phyloP scores from a whole-genome alignment of 1,140 invertebrate genomes.

The Planococcus citri region DNA sequence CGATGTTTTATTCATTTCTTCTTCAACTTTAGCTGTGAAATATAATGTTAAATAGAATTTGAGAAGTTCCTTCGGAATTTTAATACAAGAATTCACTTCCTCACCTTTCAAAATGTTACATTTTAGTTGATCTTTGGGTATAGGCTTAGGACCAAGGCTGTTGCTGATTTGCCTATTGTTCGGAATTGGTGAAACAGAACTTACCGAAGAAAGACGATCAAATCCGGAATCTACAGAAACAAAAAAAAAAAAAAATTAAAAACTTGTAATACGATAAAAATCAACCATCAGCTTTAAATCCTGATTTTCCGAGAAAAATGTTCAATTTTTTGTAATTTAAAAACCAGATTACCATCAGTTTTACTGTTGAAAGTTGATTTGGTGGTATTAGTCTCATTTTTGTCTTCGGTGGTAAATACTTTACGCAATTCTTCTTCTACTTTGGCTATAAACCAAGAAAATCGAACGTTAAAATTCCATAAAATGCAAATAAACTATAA shows the following conservation, averaged over 20 bases:
- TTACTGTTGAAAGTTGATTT: slow-evolving; percentile 26
- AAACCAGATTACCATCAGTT: slow-evolving; percentile 26
- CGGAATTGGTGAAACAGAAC: slow-evolving; percentile 35
- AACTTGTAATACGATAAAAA: not conserved
- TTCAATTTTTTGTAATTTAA: not conserved
- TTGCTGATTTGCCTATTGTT: slow-evolving; percentile 51
- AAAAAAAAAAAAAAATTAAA: no score
- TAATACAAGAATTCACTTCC: no score
- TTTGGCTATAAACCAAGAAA: not conserved
- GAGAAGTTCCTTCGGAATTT: slow-evolving; percentile 28
- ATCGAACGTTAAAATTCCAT: not conserved
- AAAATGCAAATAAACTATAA: not conserved
- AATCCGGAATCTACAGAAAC: slow-evolving; percentile 4
- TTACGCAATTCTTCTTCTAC: not conserved
- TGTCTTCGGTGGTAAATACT: slow-evolving; percentile 26
- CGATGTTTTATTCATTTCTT: slow-evolving; percentile 41
- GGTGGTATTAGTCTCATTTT: slow-evolving; percentile 29
- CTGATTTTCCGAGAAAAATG: no score
- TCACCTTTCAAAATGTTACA: slow-evolving; percentile 90
- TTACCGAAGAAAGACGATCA: not conserved
- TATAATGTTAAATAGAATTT: slow-evolving; percentile 21
- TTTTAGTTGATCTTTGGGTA: slow-evolving; percentile 79
- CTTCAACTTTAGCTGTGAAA: slow-evolving; percentile 41
- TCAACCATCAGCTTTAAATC: no score
- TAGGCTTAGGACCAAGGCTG: slow-evolving; percentile 48